Evolutionary conservation across 2,113 vertebrate genomes (phyloP), one percentile per base, ranked within the genome.

Genomic region (Peromyscus leucopus): DNA sequence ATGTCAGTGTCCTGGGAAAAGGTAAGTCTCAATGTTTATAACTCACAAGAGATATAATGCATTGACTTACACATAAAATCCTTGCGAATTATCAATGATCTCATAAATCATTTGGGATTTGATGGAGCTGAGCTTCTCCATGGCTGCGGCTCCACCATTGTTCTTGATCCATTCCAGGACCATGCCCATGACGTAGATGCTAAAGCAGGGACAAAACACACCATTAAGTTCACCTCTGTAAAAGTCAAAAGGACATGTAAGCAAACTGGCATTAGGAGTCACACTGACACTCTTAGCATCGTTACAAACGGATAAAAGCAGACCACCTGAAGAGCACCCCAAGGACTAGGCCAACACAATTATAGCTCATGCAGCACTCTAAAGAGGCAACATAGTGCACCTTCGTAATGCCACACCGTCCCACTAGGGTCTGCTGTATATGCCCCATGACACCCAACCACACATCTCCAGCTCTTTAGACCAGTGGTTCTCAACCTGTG

Each of bases 111-210:
- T 98, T 82, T 94, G 97, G 5, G 99, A 99, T 96, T 99, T 99
- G 97, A 98, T 97, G 93, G 98, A 98, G 98, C 98, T 99, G 26
- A 99, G 99, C 71, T 97, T 98, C 95, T 99, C 99, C 99, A 99
- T 99, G 95, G 98, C 98, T 12, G 97, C 91, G 55, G 98, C 98
- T 88, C 99, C 99, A 0, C 99, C 99, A 0, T 99, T 99, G 97
- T 99, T 99, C 98, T 99, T 99, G 96, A 99, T 99, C 99, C 99
- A 99, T 97, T 99, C 99, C 96, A 99, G 98, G 80, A 99, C 99
- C 98, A 99, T 97, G 78, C 99, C 98, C 99, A 99, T 99, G 93
- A 99, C 99, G 93, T 99, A 99, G 98, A 99, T 99, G 98, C 99
- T 99, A 95, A 98, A 98, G 96, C 33, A 72, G 90, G 82, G 78